Evolutionary conservation across 2,797 vertebrate genomes (phyloP).

Genomic region (Malurus splendens): DNA sequence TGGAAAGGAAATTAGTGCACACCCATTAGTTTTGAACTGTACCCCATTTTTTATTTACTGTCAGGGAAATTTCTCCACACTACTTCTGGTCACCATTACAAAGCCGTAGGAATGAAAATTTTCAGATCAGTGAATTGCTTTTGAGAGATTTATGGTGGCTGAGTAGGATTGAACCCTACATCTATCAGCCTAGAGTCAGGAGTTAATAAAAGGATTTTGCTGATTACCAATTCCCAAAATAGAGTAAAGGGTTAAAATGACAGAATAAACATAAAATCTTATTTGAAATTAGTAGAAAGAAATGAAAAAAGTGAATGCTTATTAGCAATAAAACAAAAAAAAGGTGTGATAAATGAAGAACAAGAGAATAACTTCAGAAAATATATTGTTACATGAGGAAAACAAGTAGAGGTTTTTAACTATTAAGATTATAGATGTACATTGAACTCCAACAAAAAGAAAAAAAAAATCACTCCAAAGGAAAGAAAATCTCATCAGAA

Average conservation of each 20-base stretch:
- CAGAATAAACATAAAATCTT: neutral
- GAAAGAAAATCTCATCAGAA: neutral
- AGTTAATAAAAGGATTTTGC: neutral
- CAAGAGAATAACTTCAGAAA: neutral
- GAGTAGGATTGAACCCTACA: neutral
- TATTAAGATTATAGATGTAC: neutral
- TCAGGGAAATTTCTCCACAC: neutral
- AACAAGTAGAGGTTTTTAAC: fast-evolving
- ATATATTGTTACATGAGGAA: neutral
- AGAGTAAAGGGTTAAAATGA: neutral
- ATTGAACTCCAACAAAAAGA: neutral
- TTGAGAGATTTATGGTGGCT: neutral
- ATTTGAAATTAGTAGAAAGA: neutral
- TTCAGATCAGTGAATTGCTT: neutral
- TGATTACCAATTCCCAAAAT: neutral
- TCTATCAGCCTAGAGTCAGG: neutral
- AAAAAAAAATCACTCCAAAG: neutral
- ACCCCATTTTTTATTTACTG: neutral
- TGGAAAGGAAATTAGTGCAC: neutral
- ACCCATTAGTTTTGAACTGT: neutral
- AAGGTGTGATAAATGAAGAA: neutral
- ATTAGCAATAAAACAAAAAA: neutral
- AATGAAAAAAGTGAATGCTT: neutral
- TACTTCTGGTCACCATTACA: neutral
- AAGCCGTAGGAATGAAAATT: neutral